phyloP scores from a whole-genome alignment of 2,113 vertebrate genomes.

The Petaurus breviceps region DNA sequence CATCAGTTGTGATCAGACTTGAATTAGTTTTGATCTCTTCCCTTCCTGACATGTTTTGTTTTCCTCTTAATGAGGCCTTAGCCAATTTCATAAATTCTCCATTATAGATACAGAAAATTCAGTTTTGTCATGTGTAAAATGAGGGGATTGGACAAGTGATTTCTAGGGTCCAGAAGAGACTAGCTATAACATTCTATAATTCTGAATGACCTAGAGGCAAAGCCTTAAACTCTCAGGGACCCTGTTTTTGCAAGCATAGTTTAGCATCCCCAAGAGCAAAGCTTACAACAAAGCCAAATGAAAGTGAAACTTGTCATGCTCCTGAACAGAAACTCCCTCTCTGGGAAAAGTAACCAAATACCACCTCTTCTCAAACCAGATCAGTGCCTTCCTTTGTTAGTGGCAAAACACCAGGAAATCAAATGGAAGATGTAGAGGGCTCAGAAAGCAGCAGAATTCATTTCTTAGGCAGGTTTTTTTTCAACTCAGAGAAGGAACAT shows the following conservation, averaged over 20 bases:
- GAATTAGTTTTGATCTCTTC: not conserved
- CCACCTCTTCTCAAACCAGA: not conserved
- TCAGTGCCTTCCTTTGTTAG: not conserved
- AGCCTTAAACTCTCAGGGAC: not conserved
- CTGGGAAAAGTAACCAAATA: not conserved
- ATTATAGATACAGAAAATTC: not conserved
- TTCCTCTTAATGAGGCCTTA: not conserved
- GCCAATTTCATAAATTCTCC: not conserved
- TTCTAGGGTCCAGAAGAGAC: not conserved
- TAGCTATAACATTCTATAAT: not conserved
- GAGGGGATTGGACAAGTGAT: not conserved
- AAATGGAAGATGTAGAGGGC: not conserved
- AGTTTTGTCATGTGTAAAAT: not conserved
- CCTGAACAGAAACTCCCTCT: not conserved
- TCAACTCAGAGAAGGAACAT: not conserved
- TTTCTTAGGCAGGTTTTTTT: not conserved
- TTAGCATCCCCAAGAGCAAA: not conserved
- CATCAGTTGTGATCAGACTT: not conserved
- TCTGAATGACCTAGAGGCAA: not conserved
- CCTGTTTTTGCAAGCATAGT: not conserved
- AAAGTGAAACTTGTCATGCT: not conserved
- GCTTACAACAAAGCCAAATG: not conserved
- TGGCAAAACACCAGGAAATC: not conserved
- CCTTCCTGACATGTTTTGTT: not conserved
- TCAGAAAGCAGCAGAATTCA: not conserved